Conservation (phyloP, 2,888 invertebrate genomes). For the Eurytoma adleriae region DNA sequence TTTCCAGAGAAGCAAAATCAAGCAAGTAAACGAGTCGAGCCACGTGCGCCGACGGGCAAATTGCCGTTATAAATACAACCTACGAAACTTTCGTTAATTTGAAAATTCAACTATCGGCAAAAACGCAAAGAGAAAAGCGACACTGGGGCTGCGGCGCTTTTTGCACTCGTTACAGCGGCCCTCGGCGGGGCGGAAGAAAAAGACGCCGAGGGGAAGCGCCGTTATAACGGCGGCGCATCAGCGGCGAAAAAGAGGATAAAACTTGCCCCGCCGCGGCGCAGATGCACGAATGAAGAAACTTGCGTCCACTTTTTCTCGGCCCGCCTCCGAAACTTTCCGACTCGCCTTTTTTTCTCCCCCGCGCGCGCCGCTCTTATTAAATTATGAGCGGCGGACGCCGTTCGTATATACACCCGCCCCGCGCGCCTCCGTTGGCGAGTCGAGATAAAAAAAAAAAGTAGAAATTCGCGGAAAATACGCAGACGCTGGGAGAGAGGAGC, state of each 20-base stretch:
- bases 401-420: slow-evolving; percentile 24
- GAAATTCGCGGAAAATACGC: slow-evolving; percentile 43
- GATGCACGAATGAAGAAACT: slow-evolving; percentile 58
- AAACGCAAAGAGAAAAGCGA: slow-evolving; percentile 5
- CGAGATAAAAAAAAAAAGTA: not conserved
- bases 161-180: slow-evolving; percentile 30
- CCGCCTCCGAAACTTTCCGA: not conserved
- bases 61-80: slow-evolving; percentile 36
- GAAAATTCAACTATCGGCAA: slow-evolving; percentile 43
- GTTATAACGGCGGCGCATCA: slow-evolving; percentile 6
- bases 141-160: slow-evolving; percentile 7
- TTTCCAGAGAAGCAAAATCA: slow-evolving; percentile 8
- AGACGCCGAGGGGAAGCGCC: not conserved
- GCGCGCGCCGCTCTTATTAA: slow-evolving; percentile 48
- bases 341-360: slow-evolving; percentile 8
- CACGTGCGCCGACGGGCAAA: slow-evolving; percentile 26
- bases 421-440: too few species aligned
- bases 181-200: slow-evolving; percentile 13
- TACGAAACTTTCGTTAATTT: slow-evolving; percentile 36
- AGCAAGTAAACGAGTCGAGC: not conserved
- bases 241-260: slow-evolving; percentile 35
- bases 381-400: slow-evolving; percentile 56
- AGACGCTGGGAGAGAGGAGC: slow-evolving; percentile 10
- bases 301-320: slow-evolving; percentile 47
- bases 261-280: slow-evolving; percentile 43